Evolutionary conservation across 2,113 vertebrate species (phyloP).

Genomic region (Fregata magnificens): DNA sequence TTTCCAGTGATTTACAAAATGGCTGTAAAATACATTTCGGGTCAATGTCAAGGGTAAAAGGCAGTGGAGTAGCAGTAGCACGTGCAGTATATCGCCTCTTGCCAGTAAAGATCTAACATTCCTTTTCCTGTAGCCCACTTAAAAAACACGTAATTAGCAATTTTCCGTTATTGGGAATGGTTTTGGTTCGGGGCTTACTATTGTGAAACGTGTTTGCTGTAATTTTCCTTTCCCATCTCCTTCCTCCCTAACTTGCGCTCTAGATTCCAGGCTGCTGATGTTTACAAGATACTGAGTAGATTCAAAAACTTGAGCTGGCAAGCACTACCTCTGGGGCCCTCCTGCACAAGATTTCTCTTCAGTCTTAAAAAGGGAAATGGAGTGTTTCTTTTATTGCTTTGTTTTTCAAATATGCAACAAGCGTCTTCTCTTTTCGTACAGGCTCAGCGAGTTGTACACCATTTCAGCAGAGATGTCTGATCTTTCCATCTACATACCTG

Average conservation of each 20-base stretch:
- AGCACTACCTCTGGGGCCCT: not conserved
- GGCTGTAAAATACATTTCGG: not conserved
- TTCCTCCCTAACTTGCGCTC: not conserved
- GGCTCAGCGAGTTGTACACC: not conserved
- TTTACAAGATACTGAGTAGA: not conserved
- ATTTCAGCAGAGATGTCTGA: not conserved
- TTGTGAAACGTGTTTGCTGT: not conserved
- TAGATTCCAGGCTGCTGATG: not conserved
- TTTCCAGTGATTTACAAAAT: not conserved
- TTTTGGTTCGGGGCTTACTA: not conserved
- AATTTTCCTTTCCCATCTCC: not conserved
- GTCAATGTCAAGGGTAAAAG: not conserved
- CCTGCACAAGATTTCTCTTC: not conserved
- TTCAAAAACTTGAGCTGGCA: not conserved
- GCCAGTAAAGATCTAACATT: not conserved
- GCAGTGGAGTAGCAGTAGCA: not conserved
- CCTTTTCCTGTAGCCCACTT: not conserved
- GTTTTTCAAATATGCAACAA: not conserved
- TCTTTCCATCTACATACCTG: conserved; percentile 5
- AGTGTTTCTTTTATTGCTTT: not conserved
- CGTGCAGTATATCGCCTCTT: rapidly evolving
- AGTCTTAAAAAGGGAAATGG: not conserved
- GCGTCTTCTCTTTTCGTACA: conserved; percentile 24
- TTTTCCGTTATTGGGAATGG: not conserved
- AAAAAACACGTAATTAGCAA: not conserved